These are phyloP conservation scores for Heliconius eleuchia DNA, from an alignment of 1,140 invertebrate species.

Conservation along the genomic window DNA sequence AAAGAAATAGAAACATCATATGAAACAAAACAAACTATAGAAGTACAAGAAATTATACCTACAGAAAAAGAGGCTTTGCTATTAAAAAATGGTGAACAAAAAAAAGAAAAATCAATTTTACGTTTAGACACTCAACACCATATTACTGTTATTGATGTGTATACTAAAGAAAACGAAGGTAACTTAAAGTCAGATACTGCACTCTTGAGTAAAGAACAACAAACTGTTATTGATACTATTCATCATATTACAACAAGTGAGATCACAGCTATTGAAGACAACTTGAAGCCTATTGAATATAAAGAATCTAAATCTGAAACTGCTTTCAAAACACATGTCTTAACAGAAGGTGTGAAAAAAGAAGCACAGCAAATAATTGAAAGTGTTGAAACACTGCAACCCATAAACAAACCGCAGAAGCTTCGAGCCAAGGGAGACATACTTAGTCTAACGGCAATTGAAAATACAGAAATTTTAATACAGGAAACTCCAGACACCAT, in stretches of 20 bases:
- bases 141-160: constrained; percentile 52
- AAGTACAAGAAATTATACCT: constrained; percentile 54
- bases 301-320: constrained; percentile 41
- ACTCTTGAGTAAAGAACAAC: constrained; percentile 44
- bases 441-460: constrained; percentile 28
- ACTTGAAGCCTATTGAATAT: constrained; percentile 30
- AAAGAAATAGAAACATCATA: constrained; percentile 38
- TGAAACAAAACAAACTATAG: constrained; percentile 49
- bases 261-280: constrained; percentile 59
- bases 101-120: constrained; percentile 44
- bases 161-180: constrained; percentile 57
- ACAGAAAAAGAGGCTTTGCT: constrained; percentile 48
- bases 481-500: constrained; percentile 45
- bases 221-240: constrained; percentile 57
- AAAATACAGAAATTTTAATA: constrained; percentile 37
- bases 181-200: constrained; percentile 33
- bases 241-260: constrained; percentile 65
- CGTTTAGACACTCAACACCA: constrained; percentile 57
- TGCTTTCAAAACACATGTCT: constrained; percentile 41
- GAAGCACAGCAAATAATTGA: constrained; percentile 55
- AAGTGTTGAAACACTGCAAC: constrained; percentile 23
- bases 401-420: constrained; percentile 20
- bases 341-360: constrained; percentile 48
- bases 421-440: constrained; percentile 33
- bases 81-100: constrained; percentile 19